Evolutionary conservation across 2,888 invertebrate genomes (phyloP).

Genomic region (Neoitamus cyanurus): DNA sequence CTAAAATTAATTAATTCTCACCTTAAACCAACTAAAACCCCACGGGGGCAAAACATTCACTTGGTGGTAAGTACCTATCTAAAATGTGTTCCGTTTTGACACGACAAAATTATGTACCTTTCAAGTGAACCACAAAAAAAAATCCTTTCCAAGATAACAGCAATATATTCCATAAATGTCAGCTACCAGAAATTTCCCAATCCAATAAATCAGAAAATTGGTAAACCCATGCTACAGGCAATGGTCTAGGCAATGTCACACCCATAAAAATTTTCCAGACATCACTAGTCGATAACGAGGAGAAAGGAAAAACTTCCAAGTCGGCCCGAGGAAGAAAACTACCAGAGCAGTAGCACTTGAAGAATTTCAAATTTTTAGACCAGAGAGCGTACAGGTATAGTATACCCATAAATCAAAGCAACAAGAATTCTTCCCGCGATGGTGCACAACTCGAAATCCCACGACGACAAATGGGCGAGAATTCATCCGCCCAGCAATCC

Average conservation of each 20-base stretch:
- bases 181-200: not conserved
- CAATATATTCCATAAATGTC: not conserved
- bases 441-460: not conserved
- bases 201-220: not conserved
- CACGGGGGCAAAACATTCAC: not conserved
- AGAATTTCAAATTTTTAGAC: conserved; percentile 5
- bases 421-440: not conserved
- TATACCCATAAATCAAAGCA: not conserved
- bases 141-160: not conserved
- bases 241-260: not conserved
- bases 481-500: conserved; percentile 12
- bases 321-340: not conserved
- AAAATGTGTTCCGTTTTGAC: not conserved
- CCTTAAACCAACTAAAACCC: not conserved
- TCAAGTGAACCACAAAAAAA: not conserved
- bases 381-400: not conserved
- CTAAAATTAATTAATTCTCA: too few species aligned
- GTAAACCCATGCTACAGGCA: not conserved
- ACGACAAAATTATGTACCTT: not conserved
- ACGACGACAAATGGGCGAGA: conserved; percentile 31
- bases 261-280: not conserved
- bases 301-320: conserved; percentile 12
- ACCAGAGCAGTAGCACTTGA: not conserved
- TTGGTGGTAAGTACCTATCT: not conserved
- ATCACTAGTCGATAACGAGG: not conserved